These are phyloP conservation scores for Achatina immaculata DNA, from an alignment of 1,140 invertebrate genomes.

Conservation along the genomic window DNA sequence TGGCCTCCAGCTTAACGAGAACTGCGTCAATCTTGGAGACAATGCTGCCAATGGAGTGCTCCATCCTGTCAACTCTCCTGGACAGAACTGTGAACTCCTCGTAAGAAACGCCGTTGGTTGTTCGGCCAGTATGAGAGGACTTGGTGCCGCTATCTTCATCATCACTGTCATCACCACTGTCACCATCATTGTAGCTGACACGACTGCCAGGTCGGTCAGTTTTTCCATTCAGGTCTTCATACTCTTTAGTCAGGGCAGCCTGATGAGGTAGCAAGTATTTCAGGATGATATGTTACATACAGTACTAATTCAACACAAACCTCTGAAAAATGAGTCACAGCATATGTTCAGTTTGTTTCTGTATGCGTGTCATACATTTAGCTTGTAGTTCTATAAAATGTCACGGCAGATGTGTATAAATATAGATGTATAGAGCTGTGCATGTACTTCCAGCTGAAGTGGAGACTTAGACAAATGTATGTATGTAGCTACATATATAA, in stretches of 20 bases:
- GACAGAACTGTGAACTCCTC: conserved; percentile 70
- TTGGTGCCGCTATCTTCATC: conserved; percentile 68
- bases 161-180: conserved; percentile 68
- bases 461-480: too few relatives aligned
- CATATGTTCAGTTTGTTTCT: too few relatives aligned
- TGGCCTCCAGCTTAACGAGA: conserved; percentile 74
- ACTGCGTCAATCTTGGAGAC: conserved; percentile 76
- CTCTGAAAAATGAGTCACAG: too few relatives aligned
- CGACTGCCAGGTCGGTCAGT: conserved; percentile 61
- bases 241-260: conserved; percentile 66
- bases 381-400: too few relatives aligned
- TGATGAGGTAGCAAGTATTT: conserved; percentile 40
- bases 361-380: too few relatives aligned
- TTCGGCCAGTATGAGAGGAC: conserved; percentile 61
- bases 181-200: conserved; percentile 63
- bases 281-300: background rate
- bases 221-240: conserved; percentile 57
- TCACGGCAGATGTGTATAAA: too few relatives aligned
- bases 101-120: conserved; percentile 67
- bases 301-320: too few relatives aligned
- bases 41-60: conserved; percentile 71
- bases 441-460: too few relatives aligned
- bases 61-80: conserved; percentile 70
- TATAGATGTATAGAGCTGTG: too few relatives aligned
- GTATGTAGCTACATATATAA: too few relatives aligned